These are phyloP conservation scores for Istiophorus platypterus DNA, from an alignment of 2,113 vertebrate genomes.

Conservation along the genomic window DNA sequence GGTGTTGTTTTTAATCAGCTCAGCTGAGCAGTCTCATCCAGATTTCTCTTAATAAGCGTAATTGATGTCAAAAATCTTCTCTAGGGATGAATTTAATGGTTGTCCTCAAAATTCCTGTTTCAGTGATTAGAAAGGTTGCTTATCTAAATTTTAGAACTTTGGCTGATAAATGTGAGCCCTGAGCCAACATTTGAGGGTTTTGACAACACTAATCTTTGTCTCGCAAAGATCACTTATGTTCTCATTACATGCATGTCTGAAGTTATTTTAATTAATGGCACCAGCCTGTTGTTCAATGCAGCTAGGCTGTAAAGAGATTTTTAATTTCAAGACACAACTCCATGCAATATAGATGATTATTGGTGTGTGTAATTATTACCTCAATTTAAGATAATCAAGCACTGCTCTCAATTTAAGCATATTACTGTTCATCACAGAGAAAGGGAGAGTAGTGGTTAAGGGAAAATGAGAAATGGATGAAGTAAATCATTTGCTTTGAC, in stretches of 20 bases:
- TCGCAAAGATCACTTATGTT: conserved; percentile 7
- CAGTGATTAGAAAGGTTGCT: neutral
- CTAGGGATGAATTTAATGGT: conserved; percentile 15
- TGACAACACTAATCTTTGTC: conserved; percentile 35
- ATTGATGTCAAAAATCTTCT: conserved; percentile 7
- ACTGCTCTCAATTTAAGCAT: conserved; percentile 26
- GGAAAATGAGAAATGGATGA: conserved; percentile 54
- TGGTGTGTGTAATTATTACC: conserved; percentile 35
- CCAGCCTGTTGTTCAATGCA: conserved; percentile 7
- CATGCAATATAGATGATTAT: conserved; percentile 39
- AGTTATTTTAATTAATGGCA: conserved; percentile 29
- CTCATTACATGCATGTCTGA: conserved; percentile 46
- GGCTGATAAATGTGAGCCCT: conserved; percentile 23
- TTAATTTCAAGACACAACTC: conserved; percentile 36
- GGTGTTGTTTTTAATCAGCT: neutral
- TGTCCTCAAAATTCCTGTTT: conserved; percentile 35
- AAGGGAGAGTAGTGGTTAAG: neutral
- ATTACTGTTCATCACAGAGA: conserved; percentile 42
- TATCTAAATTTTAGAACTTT: conserved; percentile 19
- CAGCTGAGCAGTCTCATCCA: neutral
- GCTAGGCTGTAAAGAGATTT: conserved; percentile 25
- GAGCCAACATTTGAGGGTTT: conserved; percentile 16
- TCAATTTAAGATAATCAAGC: conserved; percentile 37
- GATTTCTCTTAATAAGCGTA: neutral
- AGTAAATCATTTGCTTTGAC: conserved; percentile 64